These are phyloP conservation scores for Willowsia nigromaculata DNA, from an alignment of 2,888 invertebrate genomes.

Conservation along the genomic window DNA sequence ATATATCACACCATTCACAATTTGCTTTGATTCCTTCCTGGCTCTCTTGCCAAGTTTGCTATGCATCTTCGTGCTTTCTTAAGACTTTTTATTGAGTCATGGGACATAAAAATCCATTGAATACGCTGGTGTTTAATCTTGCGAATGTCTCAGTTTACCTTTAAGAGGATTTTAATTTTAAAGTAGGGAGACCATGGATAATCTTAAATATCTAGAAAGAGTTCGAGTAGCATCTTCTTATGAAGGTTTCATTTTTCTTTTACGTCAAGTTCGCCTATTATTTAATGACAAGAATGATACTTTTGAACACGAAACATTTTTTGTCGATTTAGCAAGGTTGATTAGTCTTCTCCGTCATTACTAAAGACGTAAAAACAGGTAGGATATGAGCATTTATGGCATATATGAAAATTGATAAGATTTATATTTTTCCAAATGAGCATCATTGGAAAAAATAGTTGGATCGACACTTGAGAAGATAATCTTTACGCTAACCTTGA, in stretches of 20 bases:
- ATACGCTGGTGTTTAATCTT: slow-evolving; percentile 62
- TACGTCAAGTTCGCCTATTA: background rate
- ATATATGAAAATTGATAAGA: slow-evolving; percentile 1
- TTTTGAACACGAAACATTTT: slow-evolving; percentile 43
- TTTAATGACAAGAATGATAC: slow-evolving; percentile 40
- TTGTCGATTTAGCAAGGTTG: slow-evolving; percentile 52
- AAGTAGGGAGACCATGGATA: slow-evolving; percentile 1
- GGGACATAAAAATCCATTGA: slow-evolving; percentile 38
- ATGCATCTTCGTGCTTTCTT: background rate
- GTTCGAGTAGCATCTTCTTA: background rate
- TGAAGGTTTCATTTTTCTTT: slow-evolving; percentile 17
- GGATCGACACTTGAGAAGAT: slow-evolving; percentile 36
- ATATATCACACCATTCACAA: slow-evolving; percentile 11
- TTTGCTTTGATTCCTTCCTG: slow-evolving; percentile 1
- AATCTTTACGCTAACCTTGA: slow-evolving; percentile 49
- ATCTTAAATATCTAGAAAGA: slow-evolving; percentile 1
- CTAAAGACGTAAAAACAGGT: background rate
- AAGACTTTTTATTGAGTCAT: background rate
- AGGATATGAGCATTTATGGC: background rate
- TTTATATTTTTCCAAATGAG: slow-evolving; percentile 35
- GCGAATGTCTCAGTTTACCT: slow-evolving; percentile 61
- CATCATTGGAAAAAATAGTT: slow-evolving; percentile 1
- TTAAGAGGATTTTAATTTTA: slow-evolving; percentile 66
- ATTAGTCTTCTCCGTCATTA: slow-evolving; percentile 53
- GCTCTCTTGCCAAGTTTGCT: slow-evolving; percentile 24